Evolutionary conservation across 53 echinoderm and acorn worm genomes (phyloP), one percentile per base, ranked within the genome.

Genomic region (Mesocentrotus franciscanus): DNA sequence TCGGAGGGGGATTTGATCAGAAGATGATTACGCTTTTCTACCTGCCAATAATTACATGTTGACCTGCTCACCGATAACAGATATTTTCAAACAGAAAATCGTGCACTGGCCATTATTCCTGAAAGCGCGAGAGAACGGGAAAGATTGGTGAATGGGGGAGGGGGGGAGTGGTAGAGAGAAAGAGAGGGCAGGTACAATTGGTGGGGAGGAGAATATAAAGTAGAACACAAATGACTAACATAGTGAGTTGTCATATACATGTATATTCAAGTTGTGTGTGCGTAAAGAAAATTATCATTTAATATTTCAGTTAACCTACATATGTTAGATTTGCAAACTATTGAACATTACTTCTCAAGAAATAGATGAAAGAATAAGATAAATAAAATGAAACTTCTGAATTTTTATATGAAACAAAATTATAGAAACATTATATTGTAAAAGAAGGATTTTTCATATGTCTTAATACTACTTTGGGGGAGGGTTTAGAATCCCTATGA

Each of bases 11-110:
- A 94, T 94, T 68, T 85, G 87, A 94, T 94, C 85, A 94, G 87
- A 87, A 64, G 95, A 94, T 94, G 95, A 94, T 94, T 94, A 94
- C 85, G 66, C 85, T 70, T 68, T 61, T 85, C 95, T 94, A 94
- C 87, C 95, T 94, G 87, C 62, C 85, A 94, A 94, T 94, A 85
- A 94, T 94, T 94, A 94, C 95, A 62, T 85, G 95, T 85, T 94
- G 95, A 94, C 95, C 95, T 61, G 87, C 66, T 94, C 85, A 36
- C 85, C 85, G 68, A 64, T 85, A 85, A 94, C 87, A 94, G 87
- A 85, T 85, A 61, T 79, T 94, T 71, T 87, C 95, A 66, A 94
- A 94, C 62, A 94, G 60, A 94, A 85, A 68, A 92, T 39, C 71
- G 20, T 90, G 90, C 84, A 49, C 84, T 84, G 0, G 84, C 84